Base-by-base conservation (phyloP, 2,797 vertebrate genomes). In the Parotocinclus haroldoi region DNA sequence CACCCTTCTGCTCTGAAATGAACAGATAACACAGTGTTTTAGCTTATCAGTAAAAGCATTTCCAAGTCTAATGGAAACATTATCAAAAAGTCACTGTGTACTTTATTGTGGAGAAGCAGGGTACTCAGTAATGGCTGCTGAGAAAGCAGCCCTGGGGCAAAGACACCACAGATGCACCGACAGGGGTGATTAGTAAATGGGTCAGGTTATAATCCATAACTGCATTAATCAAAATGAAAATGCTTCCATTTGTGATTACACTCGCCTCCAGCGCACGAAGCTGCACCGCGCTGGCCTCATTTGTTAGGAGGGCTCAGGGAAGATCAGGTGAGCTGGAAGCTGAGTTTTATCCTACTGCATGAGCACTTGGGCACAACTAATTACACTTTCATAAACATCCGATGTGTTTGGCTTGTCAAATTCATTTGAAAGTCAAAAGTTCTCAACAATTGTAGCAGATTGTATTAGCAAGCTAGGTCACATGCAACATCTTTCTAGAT, bases 221-320 rank as follows among this genome's bases (percentile, higher is more conserved):
- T 79, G 83, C 86, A 87, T 88, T 80, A 86, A 86, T 85, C 81
- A 79, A 84, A 87, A 85, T 83, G 78, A 86, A 86, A 88, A 85
- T 58, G 72, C 78, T 79, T 83, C 73, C 78, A 79, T 86, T 86
- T 85, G 81, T 81, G 82, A 88, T 81, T 82, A 83, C 83, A 79
- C 79, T 74, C 66, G 65, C 72, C 67, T 69, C 57, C 44, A 63
- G 72, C 58, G 27, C 69, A 71, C 63, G 71, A 51, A 71, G 69
- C 66, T 61, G 18, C 54, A 50, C 61, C 60, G 45, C 69, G 69
- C 59, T 62, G 58, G 53, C 51, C 66, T 63, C 37, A 4, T 67
- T 56, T 67, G 62, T 72, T 56, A 63, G 42, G 39, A 67, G 75
- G 68, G 72, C 51, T 68, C 53, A 40, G 46, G 59, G 51, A 38